Evolutionary conservation across 2,797 vertebrate species (phyloP).

Genomic region (Brachyalestes nurse): DNA sequence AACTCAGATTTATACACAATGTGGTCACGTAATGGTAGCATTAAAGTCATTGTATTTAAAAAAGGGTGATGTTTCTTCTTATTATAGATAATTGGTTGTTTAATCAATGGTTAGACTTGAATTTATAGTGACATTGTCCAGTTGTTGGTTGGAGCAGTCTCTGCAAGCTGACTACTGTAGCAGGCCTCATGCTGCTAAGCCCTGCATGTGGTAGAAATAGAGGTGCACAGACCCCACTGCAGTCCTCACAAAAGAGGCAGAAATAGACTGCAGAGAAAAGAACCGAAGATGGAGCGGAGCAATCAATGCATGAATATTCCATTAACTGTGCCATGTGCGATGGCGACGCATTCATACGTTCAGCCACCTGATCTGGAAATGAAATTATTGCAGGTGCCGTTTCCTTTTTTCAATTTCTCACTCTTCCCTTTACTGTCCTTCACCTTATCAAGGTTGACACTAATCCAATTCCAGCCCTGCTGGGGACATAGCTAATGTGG

Average conservation of each 20-base stretch:
- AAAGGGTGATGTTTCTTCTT: not conserved
- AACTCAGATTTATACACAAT: not conserved
- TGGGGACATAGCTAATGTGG: slow-evolving; percentile 75
- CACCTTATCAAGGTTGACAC: slow-evolving; percentile 79
- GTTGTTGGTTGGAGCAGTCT: not conserved
- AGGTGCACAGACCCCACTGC: slow-evolving; percentile 18
- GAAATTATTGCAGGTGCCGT: slow-evolving; percentile 76
- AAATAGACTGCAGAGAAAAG: slow-evolving; percentile 57
- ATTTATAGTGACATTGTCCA: not conserved
- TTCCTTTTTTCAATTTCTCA: slow-evolving; percentile 81
- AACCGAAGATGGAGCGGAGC: slow-evolving; percentile 55
- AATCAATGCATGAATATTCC: slow-evolving; percentile 82
- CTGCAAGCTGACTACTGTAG: not conserved
- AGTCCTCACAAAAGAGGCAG: slow-evolving; percentile 36
- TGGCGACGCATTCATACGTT: slow-evolving; percentile 74
- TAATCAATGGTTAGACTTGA: not conserved
- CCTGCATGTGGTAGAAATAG: not conserved
- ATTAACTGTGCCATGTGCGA: slow-evolving; percentile 77
- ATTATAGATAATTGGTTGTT: not conserved
- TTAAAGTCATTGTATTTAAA: not conserved
- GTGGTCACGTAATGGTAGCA: not conserved
- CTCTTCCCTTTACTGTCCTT: slow-evolving; percentile 73
- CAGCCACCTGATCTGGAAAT: slow-evolving; percentile 77
- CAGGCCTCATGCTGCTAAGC: not conserved
- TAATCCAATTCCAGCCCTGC: slow-evolving; percentile 80